Evolutionary conservation across 1,140 invertebrate genomes (phyloP), one percentile per base, ranked within the genome.

Genomic region (Neodiprion pinetum): DNA sequence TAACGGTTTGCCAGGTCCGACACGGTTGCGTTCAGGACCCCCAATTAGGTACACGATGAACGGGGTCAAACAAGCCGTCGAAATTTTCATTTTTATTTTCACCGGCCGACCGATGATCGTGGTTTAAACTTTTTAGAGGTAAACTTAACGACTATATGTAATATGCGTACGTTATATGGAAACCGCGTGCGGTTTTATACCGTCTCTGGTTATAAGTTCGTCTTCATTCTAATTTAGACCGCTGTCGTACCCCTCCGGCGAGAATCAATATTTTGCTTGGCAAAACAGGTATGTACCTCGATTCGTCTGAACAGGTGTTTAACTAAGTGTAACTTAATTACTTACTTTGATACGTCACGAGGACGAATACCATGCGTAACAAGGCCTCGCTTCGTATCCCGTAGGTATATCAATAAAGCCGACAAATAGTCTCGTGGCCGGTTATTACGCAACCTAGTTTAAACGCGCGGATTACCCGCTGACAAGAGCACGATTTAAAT

Each of bases 1-100:
- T 79, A 75, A 76, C 76, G 75, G 73, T 75, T 74, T 71, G 72
- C 78, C 78, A 81, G 61, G 70, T 75, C 76, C 77, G 78, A 81
- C 80, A 80, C 77, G 75, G 48, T 67, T 67, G 61, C 69, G 48
- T 47, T 71, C 70, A 67, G 14, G 11, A 23, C 21, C 40, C 40
- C 21, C 48, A 40, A 40, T 40, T 48, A 21, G n/a, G 72, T 21
- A 40, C 28, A 2, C 28, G 28, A 40, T 40, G 28, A 40, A 40
- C 5, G 28, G 28, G 0, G 14, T 72, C 4, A 49, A 49, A 23
- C 50, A 72, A 72, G 71, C 48, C 71, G 48, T 9, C 53, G 66
- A 67, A 67, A n/a, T 48, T 40, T 40, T 67, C 12, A 21, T 68
- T 67, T 67, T 67, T 67, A 14, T 48, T 67, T 67, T 5, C 28